These are phyloP conservation scores for Cyclophora albipunctata DNA, from an alignment of 2,888 invertebrate species.

Conservation along the genomic window DNA sequence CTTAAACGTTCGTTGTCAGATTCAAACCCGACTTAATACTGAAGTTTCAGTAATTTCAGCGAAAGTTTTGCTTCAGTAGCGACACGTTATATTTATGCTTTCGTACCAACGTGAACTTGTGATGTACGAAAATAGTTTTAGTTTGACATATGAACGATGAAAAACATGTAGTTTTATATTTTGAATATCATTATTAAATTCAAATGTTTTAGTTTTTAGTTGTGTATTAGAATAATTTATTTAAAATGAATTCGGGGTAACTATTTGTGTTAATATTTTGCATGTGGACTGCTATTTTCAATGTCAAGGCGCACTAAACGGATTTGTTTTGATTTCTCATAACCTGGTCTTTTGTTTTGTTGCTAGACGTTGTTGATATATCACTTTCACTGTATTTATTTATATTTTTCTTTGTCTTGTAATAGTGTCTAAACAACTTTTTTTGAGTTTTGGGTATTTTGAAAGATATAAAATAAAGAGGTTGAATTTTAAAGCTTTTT, in stretches of 20 bases:
- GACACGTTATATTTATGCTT: conserved; percentile 49
- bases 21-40: conserved; percentile 9
- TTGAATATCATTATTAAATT: conserved; percentile 58
- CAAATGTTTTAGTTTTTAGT: conserved; percentile 39
- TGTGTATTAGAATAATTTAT: conserved; percentile 33
- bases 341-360: conserved; percentile 41
- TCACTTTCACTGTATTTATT: no score
- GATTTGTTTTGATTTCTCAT: conserved; percentile 57
- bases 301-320: conserved; percentile 22
- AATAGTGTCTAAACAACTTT: no score
- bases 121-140: conserved; percentile 64
- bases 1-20: not conserved
- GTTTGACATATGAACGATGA: conserved; percentile 64
- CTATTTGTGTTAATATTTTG: conserved; percentile 34
- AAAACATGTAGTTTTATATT: conserved; percentile 72
- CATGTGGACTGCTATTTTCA: conserved; percentile 30
- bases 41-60: conserved; percentile 1
- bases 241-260: conserved; percentile 67
- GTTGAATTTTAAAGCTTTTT: not conserved
- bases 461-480: no score
- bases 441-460: no score
- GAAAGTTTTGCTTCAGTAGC: conserved; percentile 19
- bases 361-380: conserved; percentile 2
- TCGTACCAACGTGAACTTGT: conserved; percentile 66
- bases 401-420: no score